These are phyloP conservation scores for Endomychus coccineus DNA, from an alignment of 2,888 invertebrate genomes.

Conservation along the genomic window DNA sequence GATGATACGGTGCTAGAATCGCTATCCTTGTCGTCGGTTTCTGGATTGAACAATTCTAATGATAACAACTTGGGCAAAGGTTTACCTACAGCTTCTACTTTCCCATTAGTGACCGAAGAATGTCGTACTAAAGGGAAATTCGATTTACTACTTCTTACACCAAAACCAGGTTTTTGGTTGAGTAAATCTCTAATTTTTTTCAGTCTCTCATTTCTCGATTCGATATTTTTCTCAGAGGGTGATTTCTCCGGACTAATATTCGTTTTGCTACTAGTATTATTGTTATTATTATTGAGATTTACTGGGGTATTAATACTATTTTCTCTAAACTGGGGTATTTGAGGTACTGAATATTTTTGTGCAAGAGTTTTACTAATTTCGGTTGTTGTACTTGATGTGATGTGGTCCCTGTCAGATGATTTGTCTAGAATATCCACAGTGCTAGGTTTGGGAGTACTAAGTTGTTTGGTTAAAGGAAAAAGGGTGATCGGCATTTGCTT, in stretches of 20 bases:
- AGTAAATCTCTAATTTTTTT: slow-evolving; percentile 65
- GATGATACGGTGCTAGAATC: slow-evolving; percentile 84
- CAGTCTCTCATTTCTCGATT: slow-evolving; percentile 52
- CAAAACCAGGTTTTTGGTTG: slow-evolving; percentile 60
- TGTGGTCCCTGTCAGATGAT: slow-evolving; percentile 41
- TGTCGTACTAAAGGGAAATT: slow-evolving; percentile 67
- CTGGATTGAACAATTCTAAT: slow-evolving; percentile 81
- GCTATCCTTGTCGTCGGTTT: slow-evolving; percentile 83
- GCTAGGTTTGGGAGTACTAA: slow-evolving; percentile 50
- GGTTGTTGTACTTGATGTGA: slow-evolving; percentile 22
- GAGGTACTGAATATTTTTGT: slow-evolving; percentile 40
- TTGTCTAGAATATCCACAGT: slow-evolving; percentile 37
- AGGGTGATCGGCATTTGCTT: slow-evolving; percentile 52
- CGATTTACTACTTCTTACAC: slow-evolving; percentile 48
- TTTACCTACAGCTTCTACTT: slow-evolving; percentile 50
- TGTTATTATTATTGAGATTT: slow-evolving; percentile 13
- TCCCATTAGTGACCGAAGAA: slow-evolving; percentile 49
- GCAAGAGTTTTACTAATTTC: slow-evolving; percentile 29
- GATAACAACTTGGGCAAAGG: slow-evolving; percentile 69
- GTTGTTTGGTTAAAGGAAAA: slow-evolving; percentile 54
- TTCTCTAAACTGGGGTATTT: slow-evolving; percentile 39
- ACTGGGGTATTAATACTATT: slow-evolving; percentile 30
- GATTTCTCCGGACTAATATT: slow-evolving; percentile 6
- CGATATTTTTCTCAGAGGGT: slow-evolving; percentile 13
- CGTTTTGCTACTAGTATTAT: slow-evolving; percentile 7